These are phyloP conservation scores for Plutomurus gul DNA, from an alignment of 1,140 invertebrate species.

Conservation along the genomic window DNA sequence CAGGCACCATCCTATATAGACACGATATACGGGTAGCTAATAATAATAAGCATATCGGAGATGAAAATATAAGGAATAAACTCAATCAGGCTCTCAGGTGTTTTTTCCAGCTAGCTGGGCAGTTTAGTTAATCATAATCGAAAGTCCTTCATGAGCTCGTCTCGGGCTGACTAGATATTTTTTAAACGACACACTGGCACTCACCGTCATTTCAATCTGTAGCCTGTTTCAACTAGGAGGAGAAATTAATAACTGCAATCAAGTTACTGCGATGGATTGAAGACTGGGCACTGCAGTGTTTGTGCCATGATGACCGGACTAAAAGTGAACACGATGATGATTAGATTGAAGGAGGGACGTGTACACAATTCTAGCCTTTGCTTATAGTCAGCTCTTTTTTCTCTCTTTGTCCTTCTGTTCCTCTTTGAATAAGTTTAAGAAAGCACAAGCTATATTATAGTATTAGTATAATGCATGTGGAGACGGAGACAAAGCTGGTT, in stretches of 20 bases:
- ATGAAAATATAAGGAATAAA: neutral
- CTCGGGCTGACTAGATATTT: neutral
- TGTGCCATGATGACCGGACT: too few species aligned
- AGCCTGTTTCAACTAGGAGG: neutral
- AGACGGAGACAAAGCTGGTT: neutral
- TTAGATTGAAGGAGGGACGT: too few species aligned
- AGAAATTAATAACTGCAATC: constrained; percentile 26
- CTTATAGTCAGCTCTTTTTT: too few species aligned
- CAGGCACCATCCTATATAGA: too few species aligned
- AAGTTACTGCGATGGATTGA: neutral
- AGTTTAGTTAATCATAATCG: constrained; percentile 9
- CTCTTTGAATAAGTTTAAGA: too few species aligned
- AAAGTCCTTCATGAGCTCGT: neutral
- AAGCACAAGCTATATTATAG: too few species aligned
- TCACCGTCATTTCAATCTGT: neutral
- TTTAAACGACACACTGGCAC: neutral
- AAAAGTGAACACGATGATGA: too few species aligned
- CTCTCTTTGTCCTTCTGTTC: too few species aligned
- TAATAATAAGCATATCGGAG: neutral
- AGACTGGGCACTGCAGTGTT: too few species aligned
- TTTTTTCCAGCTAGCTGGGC: neutral
- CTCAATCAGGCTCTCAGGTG: neutral
- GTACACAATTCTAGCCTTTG: too few species aligned
- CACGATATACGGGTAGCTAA: neutral
- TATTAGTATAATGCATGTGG: too few species aligned